Conservation (phyloP, 2,888 invertebrate genomes). For the Schizotus pectinicornis region DNA sequence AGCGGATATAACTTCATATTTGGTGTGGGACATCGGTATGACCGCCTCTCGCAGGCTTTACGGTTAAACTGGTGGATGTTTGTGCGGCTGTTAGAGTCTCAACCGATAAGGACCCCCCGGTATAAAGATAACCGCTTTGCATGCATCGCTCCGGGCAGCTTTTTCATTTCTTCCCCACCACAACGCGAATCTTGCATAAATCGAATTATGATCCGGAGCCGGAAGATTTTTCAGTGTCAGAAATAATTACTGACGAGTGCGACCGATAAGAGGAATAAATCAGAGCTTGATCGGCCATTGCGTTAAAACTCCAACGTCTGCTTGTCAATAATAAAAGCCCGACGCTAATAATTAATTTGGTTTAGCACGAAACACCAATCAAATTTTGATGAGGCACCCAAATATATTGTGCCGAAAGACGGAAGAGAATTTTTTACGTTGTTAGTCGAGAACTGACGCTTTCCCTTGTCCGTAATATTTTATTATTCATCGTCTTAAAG, state of each 20-base stretch:
- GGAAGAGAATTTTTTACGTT: constrained; percentile 7
- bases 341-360: too few species aligned
- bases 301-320: too few species aligned
- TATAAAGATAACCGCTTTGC: constrained; percentile 24
- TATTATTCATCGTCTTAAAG: constrained; percentile 12
- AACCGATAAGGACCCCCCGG: constrained; percentile 25
- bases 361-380: too few species aligned
- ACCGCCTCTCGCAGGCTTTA: constrained; percentile 24
- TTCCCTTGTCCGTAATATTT: background rate
- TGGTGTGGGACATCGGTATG: constrained; percentile 27
- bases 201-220: background rate
- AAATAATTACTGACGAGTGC: too few species aligned
- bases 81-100: constrained; percentile 22
- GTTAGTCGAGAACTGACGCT: constrained; percentile 2
- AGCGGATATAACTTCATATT: constrained; percentile 34
- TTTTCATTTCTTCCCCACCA: constrained; percentile 5
- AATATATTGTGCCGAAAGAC: too few species aligned
- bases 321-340: too few species aligned
- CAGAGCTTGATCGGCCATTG: too few species aligned
- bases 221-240: too few species aligned
- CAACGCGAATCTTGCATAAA: background rate
- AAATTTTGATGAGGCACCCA: too few species aligned
- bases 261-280: too few species aligned
- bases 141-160: constrained; percentile 6
- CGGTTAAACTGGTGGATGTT: constrained; percentile 26